These are phyloP conservation scores for Arizona elegans DNA, from an alignment of 2,113 vertebrate genomes.

Conservation along the genomic window DNA sequence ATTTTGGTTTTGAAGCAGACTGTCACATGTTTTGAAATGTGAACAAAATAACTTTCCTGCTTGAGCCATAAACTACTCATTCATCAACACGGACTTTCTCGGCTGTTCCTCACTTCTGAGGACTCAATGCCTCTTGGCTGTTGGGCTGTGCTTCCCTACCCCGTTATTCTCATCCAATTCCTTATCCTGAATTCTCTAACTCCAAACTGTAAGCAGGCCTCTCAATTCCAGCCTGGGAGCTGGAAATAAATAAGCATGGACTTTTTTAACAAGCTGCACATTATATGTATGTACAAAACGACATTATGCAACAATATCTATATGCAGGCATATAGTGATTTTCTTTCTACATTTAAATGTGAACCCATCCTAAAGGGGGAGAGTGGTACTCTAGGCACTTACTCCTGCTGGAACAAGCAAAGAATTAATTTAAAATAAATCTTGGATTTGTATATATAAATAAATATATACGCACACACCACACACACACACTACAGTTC, in stretches of 20 bases:
- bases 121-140: background rate
- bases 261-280: no score
- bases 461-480: no score
- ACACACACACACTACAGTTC: fast-evolving
- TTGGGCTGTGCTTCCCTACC: background rate
- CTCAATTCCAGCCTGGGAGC: background rate
- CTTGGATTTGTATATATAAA: background rate
- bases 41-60: background rate
- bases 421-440: background rate
- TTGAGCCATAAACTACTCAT: background rate
- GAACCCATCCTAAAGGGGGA: background rate
- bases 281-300: background rate
- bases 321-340: background rate
- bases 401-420: no score
- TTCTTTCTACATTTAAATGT: no score
- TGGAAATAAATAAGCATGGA: background rate
- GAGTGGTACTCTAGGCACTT: background rate
- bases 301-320: background rate
- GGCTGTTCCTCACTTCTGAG: background rate
- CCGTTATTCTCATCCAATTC: background rate
- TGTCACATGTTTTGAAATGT: background rate
- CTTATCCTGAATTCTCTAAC: background rate
- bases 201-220: background rate
- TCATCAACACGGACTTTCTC: background rate
- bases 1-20: background rate